Percentiles rank a stretch among this genome's conserved stretches.
Conservation (phyloP, 2,113 vertebrate species). For the Micronycteris hirsuta region DNA sequence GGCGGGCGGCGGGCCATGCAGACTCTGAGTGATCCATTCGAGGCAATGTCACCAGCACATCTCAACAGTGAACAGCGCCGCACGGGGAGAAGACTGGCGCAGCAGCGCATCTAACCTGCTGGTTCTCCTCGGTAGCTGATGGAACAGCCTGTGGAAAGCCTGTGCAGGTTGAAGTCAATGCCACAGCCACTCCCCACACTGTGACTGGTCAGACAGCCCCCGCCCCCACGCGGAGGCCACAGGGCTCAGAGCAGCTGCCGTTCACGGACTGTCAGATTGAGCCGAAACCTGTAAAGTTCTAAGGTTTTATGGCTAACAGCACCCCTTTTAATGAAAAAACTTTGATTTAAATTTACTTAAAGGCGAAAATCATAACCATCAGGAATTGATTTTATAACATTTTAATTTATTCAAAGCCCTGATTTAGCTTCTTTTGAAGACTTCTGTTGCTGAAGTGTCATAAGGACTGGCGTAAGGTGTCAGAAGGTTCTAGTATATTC, state of each 20-base stretch:
- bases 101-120: rapidly evolving
- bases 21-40: rapidly evolving
- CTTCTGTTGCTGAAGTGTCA: not conserved
- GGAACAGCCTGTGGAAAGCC: too few species aligned
- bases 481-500: not conserved
- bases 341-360: not conserved
- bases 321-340: not conserved
- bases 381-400: not conserved
- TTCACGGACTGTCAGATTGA: too few species aligned
- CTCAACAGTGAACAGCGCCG: too few species aligned
- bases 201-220: too few species aligned
- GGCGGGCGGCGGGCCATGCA: rapidly evolving
- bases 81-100: rapidly evolving
- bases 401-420: not conserved
- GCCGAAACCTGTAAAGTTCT: not conserved
- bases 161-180: too few species aligned
- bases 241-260: rapidly evolving
- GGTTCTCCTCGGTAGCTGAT: too few species aligned
- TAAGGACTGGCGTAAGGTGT: not conserved
- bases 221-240: not conserved
- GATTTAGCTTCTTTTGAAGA: not conserved
- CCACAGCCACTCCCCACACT: too few species aligned
- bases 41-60: not conserved
- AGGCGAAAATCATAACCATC: not conserved
- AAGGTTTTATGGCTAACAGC: not conserved